Base-by-base conservation (phyloP, 2,113 vertebrate genomes). In the Passer domesticus region DNA sequence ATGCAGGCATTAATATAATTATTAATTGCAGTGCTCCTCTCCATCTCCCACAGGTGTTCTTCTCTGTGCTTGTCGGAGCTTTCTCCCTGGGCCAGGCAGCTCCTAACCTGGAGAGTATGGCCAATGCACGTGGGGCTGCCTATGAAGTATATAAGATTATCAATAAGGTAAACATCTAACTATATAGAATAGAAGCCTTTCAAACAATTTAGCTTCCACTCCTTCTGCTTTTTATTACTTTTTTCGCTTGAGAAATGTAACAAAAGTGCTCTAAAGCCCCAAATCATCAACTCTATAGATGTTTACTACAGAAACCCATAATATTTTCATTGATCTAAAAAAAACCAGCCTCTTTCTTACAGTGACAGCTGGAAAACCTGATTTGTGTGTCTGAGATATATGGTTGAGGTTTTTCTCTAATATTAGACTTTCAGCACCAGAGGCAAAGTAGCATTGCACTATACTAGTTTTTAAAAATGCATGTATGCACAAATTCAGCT, bases 101-200 rank as follows among this genome's bases (percentile, higher is more conserved):
- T 85, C 98, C 98, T 85, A 98, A 98, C 70, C 94, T 99, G 63
- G 98, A 99, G 92, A 97, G 96, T 22, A 63, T 99, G 63, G 95
- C 98, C 73, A 98, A 97, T 11, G 98, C 98, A 59, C 97, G 97
- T 70, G 98, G 98, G 35, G 98, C 98, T 91, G 98, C 98, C 62
- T 98, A 97, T 76, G 97, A 98, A 93, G 92, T 99, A 21, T 99
- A 98, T 95, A 97, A 35, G 13, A 98, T 98, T 50, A 98, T 99
- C 39, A 98, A 97, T 81, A 97, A 97, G 92, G 98, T 98, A 98
- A 81, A 21, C 30, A 66, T 3, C 25, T 43, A 55, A 43, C 8
- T 35, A 22, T 6, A 10, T 25, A 49, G 27, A 64, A 80, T 44
- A 67, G 19, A 68, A 78, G 2, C 7, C 9, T 92, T 94, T 78